A percentile compares a stretch with the other conserved stretches of the same genome.
Evolutionary conservation across 2,113 vertebrate genomes (phyloP).

Genomic region (Myotis davidii): DNA sequence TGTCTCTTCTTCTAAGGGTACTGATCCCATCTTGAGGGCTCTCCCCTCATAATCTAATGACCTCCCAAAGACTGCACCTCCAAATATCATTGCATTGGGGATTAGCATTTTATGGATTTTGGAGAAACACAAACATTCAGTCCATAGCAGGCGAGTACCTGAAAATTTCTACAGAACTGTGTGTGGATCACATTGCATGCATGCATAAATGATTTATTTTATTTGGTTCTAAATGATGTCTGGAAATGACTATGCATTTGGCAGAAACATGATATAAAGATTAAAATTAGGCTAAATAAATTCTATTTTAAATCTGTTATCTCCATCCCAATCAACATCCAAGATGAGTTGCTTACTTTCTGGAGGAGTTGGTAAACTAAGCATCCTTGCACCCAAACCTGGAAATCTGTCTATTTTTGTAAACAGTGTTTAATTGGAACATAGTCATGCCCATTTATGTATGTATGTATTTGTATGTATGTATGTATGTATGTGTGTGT

Average conservation of each 20-base stretch:
- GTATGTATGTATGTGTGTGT: neutral
- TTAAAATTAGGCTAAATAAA: neutral
- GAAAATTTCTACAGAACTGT: neutral
- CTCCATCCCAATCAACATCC: neutral
- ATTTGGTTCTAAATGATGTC: neutral
- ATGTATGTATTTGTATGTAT: neutral
- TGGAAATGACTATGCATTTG: neutral
- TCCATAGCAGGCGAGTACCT: accelerated
- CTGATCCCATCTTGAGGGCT: neutral
- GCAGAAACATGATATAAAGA: neutral
- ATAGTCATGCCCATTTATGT: neutral
- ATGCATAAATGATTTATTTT: neutral
- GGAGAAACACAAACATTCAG: neutral
- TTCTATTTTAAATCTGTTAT: neutral
- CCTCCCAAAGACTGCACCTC: neutral
- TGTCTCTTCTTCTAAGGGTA: neutral
- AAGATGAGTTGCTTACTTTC: neutral
- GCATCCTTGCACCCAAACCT: neutral
- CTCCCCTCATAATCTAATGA: neutral
- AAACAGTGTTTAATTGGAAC: neutral
- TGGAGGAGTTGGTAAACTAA: neutral
- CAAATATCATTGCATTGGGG: neutral
- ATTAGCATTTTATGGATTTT: neutral
- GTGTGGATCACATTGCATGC: neutral
- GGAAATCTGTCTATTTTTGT: neutral